A percentile compares a stretch with the other conserved stretches of the same genome.
phyloP scores from a whole-genome alignment of 2,113 vertebrate species.

The Entelurus aequoreus region DNA sequence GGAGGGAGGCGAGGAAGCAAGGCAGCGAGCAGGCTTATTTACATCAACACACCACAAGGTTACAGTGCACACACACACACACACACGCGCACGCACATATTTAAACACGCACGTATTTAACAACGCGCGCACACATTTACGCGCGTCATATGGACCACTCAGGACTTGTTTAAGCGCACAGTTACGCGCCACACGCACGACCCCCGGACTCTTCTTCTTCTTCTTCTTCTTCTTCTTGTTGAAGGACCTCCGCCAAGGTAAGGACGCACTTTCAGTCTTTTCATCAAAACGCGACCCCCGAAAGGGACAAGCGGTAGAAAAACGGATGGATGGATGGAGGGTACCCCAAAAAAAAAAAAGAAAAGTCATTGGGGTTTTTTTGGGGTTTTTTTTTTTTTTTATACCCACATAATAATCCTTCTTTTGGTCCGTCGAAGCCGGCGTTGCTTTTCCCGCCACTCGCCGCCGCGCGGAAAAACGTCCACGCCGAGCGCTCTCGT shows the following conservation, averaged over 20 bases:
- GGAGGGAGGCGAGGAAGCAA: constrained; percentile 70
- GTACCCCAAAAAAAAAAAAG: too few relatives aligned
- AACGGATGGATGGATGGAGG: too few relatives aligned
- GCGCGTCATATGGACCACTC: constrained; percentile 98
- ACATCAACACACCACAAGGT: constrained; percentile 99
- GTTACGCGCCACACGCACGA: constrained; percentile 82
- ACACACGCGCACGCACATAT: too few relatives aligned
- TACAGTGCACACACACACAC: constrained; percentile 90
- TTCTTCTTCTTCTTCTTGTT: constrained; percentile 80
- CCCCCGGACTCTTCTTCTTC: constrained; percentile 81
- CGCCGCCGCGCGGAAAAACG: too few relatives aligned
- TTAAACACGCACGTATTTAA: background rate
- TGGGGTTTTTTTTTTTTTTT: too few relatives aligned
- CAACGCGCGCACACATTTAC: constrained; percentile 84
- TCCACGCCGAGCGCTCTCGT: too few relatives aligned
- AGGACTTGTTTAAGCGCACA: constrained; percentile 97
- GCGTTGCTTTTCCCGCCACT: too few relatives aligned
- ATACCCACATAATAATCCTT: too few relatives aligned
- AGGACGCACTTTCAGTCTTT: constrained; percentile 72
- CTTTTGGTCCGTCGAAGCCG: too few relatives aligned
- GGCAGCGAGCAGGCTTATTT: constrained; percentile 95
- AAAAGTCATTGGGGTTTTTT: too few relatives aligned
- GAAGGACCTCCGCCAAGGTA: constrained; percentile 82
- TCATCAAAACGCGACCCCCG: constrained; percentile 4
- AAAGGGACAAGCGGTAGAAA: background rate